Evolutionary conservation across 2,113 vertebrate species (phyloP).

Genomic region (Brachyhypopomus gauderio): DNA sequence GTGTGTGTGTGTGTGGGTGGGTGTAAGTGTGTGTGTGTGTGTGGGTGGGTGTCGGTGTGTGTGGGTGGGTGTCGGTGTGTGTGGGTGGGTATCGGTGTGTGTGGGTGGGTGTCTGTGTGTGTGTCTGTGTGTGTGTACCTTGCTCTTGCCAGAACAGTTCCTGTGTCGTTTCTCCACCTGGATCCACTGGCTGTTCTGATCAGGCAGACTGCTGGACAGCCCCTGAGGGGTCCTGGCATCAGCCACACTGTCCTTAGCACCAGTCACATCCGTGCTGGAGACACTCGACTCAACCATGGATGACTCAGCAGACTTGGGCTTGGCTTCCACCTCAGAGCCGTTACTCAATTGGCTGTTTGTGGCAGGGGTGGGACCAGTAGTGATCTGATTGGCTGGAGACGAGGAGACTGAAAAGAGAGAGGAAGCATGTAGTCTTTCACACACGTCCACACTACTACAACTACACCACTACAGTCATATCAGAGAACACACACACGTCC

Average conservation of each 20-base stretch:
- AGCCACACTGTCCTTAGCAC: background rate
- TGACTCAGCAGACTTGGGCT: constrained; percentile 36
- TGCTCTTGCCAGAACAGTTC: constrained; percentile 74
- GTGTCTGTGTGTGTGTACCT: constrained; percentile 56
- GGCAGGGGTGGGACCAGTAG: constrained; percentile 39
- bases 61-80: no score
- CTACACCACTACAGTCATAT: no score
- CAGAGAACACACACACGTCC: no score
- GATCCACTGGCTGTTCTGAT: constrained; percentile 87
- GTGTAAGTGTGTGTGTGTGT: no score
- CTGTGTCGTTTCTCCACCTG: constrained; percentile 88
- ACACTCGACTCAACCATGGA: constrained; percentile 8
- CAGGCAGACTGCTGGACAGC: constrained; percentile 77
- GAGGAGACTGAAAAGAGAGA: constrained; percentile 46
- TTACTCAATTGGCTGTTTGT: constrained; percentile 36
- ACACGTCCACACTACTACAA: no score
- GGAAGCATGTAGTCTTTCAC: background rate
- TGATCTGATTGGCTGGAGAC: constrained; percentile 54
- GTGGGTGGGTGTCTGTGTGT: no score
- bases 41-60: no score
- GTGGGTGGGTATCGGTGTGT: no score
- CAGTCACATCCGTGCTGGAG: background rate
- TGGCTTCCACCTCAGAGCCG: constrained; percentile 34
- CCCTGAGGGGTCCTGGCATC: constrained; percentile 2
- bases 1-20: no score